Conservation (phyloP, 2,113 vertebrate genomes). For the Siphamia tubifer region DNA sequence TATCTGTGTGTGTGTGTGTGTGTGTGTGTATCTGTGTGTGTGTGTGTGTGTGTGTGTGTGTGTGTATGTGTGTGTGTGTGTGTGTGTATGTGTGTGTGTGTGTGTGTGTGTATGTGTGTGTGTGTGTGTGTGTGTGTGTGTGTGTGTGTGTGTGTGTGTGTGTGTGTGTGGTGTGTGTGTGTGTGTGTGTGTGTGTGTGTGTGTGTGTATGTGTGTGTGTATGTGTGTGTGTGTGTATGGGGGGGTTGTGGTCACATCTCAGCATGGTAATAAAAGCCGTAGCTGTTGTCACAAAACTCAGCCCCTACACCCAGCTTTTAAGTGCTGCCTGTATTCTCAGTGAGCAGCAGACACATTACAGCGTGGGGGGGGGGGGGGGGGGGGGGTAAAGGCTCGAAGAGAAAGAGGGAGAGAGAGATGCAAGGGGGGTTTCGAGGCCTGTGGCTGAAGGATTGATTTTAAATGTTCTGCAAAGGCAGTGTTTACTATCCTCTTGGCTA, state of each 20-base stretch:
- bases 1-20: too few relatives aligned
- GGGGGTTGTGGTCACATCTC: slow-evolving; percentile 58
- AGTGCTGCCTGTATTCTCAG: slow-evolving; percentile 71
- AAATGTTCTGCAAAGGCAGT: slow-evolving; percentile 78
- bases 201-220: slow-evolving; percentile 16
- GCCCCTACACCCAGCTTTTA: slow-evolving; percentile 60
- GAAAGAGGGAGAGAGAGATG: background rate
- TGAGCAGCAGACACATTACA: slow-evolving; percentile 66
- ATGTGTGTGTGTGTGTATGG: background rate
- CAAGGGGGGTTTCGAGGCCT: slow-evolving; percentile 49
- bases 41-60: too few relatives aligned
- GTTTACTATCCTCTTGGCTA: slow-evolving; percentile 75
- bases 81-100: too few relatives aligned
- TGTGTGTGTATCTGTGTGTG: too few relatives aligned
- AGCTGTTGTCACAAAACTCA: slow-evolving; percentile 69
- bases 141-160: too few relatives aligned
- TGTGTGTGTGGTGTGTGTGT: too few relatives aligned
- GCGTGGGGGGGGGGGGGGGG: slow-evolving; percentile 30
- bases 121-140: too few relatives aligned
- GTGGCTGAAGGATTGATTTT: slow-evolving; percentile 80
- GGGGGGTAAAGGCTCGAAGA: slow-evolving; percentile 37
- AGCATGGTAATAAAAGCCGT: slow-evolving; percentile 66
- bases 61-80: too few relatives aligned
- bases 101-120: too few relatives aligned
- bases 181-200: too few relatives aligned